Base-by-base conservation (phyloP, 2,888 invertebrate genomes). In the Agriotes lineatus region DNA sequence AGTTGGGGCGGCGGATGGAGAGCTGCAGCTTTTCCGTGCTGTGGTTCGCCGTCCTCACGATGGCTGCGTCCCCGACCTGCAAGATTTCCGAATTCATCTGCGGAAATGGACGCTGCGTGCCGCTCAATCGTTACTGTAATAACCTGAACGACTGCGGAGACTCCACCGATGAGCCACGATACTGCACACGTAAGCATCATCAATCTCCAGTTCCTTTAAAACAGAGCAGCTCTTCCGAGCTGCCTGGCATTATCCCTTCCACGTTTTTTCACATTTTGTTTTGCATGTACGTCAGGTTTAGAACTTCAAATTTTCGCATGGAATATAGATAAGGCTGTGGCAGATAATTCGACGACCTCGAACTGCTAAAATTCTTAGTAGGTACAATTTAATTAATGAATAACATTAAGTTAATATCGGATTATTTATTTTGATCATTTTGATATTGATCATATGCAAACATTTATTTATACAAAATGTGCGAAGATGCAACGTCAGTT, bases 71-170 rank as follows among this genome's bases (percentile, higher is more conserved):
- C 20, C 73, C 85, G 22, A 86, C 85, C 72, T 92, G 92, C 82
- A 88, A 89, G 69, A 86, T 90, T 76, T 90, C 90, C 4, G 91
- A 92, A 81, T 90, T 90, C 82, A 85, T 87, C 74, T 92, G 92
- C 80, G 83, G 85, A 65, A 91, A 90, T 83, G 90, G 90, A 74
- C 87, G 87, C 76, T 92, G 92, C 80, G 85, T 92, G 70, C 85
- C 89, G 45, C 87, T 91, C 74, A 93, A 92, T 84, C 88, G 90
- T 82, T 94, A 89, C 82, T 94, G 94, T 84, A 93, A 94, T 82
- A 91, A 91, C 73, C 86, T 88, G 73, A 91, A 93, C 82, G 93
- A 95, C 81, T 94, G 94, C 78, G 93, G 93, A 0, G 94, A 94
- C 81, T 89, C 90, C 2, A 91, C 92, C 22, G 94, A 94, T 80